Percentiles rank a stretch among this genome's conserved stretches.
Conservation (phyloP, 1,140 invertebrate species). For the Trachymyrmex septentrionalis region DNA sequence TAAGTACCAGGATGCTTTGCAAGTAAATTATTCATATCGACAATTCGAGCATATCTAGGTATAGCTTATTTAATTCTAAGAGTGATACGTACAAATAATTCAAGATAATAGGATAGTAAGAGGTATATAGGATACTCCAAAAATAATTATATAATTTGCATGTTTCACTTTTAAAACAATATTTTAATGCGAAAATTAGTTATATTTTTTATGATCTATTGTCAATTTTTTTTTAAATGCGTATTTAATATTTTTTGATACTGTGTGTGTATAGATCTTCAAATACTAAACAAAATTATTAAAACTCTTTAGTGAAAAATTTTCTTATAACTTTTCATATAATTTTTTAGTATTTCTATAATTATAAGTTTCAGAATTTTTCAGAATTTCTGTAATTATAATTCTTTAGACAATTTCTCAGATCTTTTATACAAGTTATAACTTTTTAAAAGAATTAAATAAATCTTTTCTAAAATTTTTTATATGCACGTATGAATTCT, state of each 20-base stretch:
- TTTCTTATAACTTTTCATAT: too few relatives aligned
- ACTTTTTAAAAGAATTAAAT: too few relatives aligned
- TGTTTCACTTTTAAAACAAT: neutral
- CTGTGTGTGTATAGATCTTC: too few relatives aligned
- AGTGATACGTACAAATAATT: slow-evolving; percentile 22
- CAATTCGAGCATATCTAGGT: slow-evolving; percentile 6
- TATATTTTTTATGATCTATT: neutral
- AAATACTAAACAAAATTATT: too few relatives aligned
- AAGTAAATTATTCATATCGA: slow-evolving; percentile 27
- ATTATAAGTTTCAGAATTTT: too few relatives aligned
- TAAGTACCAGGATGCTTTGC: slow-evolving; percentile 31
- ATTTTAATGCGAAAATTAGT: neutral
- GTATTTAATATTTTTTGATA: neutral
- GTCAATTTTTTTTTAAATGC: neutral
- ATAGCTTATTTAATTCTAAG: slow-evolving; percentile 22
- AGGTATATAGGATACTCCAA: neutral
- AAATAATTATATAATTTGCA: slow-evolving; percentile 17
- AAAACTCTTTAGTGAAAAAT: too few relatives aligned
- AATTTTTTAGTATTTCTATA: too few relatives aligned
- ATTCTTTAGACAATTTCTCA: too few relatives aligned
- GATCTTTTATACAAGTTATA: too few relatives aligned
- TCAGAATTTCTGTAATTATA: too few relatives aligned
- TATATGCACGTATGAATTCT: too few relatives aligned
- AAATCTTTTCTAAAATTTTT: too few relatives aligned
- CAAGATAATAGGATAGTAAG: neutral